These are phyloP conservation scores for Eurytemora carolleeae DNA, from an alignment of 1,140 invertebrate species.

Conservation along the genomic window DNA sequence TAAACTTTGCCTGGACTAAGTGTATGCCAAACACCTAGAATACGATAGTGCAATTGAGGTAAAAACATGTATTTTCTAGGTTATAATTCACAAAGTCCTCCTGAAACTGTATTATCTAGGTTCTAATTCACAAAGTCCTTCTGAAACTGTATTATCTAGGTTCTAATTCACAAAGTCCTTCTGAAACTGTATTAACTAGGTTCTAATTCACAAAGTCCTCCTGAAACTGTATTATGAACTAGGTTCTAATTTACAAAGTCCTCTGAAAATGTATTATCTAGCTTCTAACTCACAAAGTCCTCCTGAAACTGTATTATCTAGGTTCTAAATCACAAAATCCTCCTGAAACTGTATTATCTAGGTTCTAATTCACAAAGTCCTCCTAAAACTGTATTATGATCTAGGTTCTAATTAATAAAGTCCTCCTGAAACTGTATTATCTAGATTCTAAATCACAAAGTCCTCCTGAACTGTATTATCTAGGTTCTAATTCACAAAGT, in stretches of 20 bases:
- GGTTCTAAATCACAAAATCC: background rate
- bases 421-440: background rate
- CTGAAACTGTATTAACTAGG: no score
- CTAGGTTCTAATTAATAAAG: background rate
- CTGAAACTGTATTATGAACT: background rate
- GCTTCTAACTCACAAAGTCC: background rate
- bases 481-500: background rate
- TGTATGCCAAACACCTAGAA: background rate
- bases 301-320: background rate
- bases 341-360: no score
- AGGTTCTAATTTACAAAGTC: background rate
- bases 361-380: background rate
- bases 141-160: background rate
- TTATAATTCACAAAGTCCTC: background rate
- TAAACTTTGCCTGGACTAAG: no score
- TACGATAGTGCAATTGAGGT: background rate
- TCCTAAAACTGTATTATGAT: background rate
- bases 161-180: background rate
- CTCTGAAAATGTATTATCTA: background rate
- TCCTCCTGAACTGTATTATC: background rate
- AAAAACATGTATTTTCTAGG: background rate
- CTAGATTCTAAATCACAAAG: background rate
- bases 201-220: background rate
- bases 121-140: background rate
- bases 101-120: background rate